Evolutionary conservation across 2,888 invertebrate genomes (phyloP), one percentile per base, ranked within the genome.

Genomic region (Lycocerus yunnanus): DNA sequence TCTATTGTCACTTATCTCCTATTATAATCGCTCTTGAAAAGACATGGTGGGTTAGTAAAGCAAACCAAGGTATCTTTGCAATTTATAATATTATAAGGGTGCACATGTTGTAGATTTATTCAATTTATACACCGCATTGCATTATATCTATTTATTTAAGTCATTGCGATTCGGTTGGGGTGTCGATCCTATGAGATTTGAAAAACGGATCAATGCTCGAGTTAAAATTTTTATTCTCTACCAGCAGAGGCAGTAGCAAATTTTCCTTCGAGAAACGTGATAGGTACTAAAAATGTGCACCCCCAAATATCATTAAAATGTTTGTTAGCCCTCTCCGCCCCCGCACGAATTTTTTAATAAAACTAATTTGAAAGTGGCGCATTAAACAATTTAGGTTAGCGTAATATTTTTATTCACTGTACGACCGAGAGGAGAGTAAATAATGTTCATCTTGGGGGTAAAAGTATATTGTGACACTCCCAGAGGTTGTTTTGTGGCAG

Each of bases 381-480:
- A 66, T 66, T 71, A 71, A 18, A 16, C 58, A 73, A 63, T 72
- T 66, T 21, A 15, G 60, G 60, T 15, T 61, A n/a, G 11, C 59
- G 71, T 68, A 68, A 65, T 58, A 79, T 77, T 80, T 80, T 82
- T 83, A 82, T 82, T 82, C 83, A 83, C 83, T 84, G 80, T 83
- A 84, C 84, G 83, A 83, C 84, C 83, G 80, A 80, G n/a, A n/a
- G 79, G 83, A 81, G 78, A 71, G 73, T 78, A 79, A 81, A 85
- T 84, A 84, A 83, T 83, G 82, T 73, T 72, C 82, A 66, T 81
- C 80, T 76, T 78, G 82, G 85, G 85, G 84, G 84, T 84, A 80
- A 84, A 84, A 84, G 84, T 84, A 86, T 86, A 85, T 86, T 85
- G 84, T 85, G 85, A 86, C 86, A 83, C 81, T 83, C 85, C 68